Evolutionary conservation across 1,140 invertebrate genomes (phyloP).

Genomic region (Ectropis grisescens): DNA sequence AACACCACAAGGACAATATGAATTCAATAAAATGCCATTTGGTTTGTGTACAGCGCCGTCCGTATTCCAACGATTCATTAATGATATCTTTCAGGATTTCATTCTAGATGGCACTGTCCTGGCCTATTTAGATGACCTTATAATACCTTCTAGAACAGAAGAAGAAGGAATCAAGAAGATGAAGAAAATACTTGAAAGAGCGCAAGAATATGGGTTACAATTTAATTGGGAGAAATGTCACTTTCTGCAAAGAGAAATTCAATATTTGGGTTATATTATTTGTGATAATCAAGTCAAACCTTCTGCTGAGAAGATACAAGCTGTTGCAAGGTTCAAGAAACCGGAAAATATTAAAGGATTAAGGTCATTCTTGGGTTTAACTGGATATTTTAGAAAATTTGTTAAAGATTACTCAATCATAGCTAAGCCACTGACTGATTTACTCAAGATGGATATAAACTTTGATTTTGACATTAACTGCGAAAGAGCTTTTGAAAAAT

Average conservation of each 20-base stretch:
- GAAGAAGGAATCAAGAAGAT: conserved; percentile 13
- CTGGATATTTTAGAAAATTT: conserved; percentile 30
- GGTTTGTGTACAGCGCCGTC: conserved; percentile 26
- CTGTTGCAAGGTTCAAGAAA: conserved; percentile 13
- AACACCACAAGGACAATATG: conserved; percentile 28
- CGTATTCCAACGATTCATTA: conserved; percentile 39
- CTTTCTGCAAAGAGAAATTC: conserved; percentile 22
- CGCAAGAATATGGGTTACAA: conserved; percentile 9
- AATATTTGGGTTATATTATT: conserved; percentile 20
- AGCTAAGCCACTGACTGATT: conserved; percentile 22
- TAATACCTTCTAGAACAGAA: conserved; percentile 10
- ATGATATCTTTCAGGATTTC: conserved; percentile 14
- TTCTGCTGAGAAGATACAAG: conserved; percentile 6
- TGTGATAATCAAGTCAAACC: conserved; percentile 7
- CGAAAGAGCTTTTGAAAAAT: conserved; percentile 1
- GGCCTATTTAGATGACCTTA: conserved; percentile 17
- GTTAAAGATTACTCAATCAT: conserved; percentile 23
- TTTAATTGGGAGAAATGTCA: conserved; percentile 24
- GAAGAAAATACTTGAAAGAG: conserved; percentile 13
- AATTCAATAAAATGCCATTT: conserved; percentile 31
- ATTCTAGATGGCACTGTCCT: conserved; percentile 7
- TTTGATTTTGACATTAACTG: conserved; percentile 8
- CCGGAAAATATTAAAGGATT: conserved; percentile 17
- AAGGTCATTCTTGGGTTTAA: conserved; percentile 12
- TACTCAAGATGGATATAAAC: conserved; percentile 20